phyloP scores from a whole-genome alignment of 1,140 invertebrate species.

The Meteorus sp. region DNA sequence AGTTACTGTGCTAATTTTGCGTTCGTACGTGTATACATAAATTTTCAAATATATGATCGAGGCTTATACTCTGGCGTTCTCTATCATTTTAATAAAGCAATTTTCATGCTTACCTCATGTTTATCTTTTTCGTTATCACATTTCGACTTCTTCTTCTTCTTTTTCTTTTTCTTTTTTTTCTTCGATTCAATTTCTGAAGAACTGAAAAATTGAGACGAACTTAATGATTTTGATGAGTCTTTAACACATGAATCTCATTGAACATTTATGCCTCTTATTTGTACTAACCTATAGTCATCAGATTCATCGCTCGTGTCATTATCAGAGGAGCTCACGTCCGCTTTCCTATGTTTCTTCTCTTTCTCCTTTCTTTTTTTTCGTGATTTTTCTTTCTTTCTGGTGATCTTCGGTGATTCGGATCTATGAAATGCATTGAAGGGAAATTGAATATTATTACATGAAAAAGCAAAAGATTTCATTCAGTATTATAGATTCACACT shows the following conservation, averaged over 20 bases:
- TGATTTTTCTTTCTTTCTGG: conserved; percentile 54
- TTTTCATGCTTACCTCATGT: conserved; percentile 44
- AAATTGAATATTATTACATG: conserved; percentile 11
- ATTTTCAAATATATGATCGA: too few species aligned
- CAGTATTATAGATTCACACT: conserved; percentile 1
- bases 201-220: conserved; percentile 28
- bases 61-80: neutral
- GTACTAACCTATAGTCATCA: conserved; percentile 48
- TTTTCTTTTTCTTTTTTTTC: conserved; percentile 51
- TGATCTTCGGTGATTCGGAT: conserved; percentile 51
- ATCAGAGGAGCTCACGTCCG: conserved; percentile 48
- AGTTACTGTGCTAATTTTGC: too few species aligned
- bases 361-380: conserved; percentile 46
- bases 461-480: neutral
- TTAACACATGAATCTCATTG: neutral
- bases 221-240: too few species aligned
- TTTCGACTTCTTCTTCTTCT: conserved; percentile 48
- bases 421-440: conserved; percentile 41
- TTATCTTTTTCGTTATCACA: conserved; percentile 42
- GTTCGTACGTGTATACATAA: too few species aligned
- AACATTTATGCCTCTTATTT: conserved; percentile 17
- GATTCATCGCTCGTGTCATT: conserved; percentile 51
- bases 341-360: conserved; percentile 51
- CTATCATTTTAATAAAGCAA: neutral
- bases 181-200: conserved; percentile 47